Base-by-base conservation (phyloP, 64 coral and sea anemone species). In the Montipora cactus region DNA sequence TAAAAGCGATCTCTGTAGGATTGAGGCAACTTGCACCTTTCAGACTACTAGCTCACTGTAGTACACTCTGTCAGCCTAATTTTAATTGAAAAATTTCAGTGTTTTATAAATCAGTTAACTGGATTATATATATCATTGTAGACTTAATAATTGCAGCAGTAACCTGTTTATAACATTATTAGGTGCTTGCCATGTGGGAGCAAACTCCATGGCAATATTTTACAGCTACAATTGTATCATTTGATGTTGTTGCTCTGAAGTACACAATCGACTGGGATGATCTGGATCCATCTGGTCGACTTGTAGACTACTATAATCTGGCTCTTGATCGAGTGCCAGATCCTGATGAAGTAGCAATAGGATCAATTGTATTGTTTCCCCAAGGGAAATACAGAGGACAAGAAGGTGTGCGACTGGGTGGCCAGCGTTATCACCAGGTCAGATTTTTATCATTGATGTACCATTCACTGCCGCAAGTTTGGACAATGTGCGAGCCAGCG, bases 261-360 rank as follows among this genome's bases (percentile, higher is more conserved):
- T 98, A 95, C 50, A 93, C 86, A 8, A 95, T 98, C 59, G 48
- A 91, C 44, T 98, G 97, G 97, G 97, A 98, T 80, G 97, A 98
- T 14, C 94, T 91, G 23, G 97, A 98, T 72, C 94, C 97, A 12
- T 91, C 97, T 20, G 97, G 97, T 14, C 88, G 97, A 21, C 57
- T 96, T 5, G 57, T 95, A 44, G 91, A 98, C 70, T 98, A 98
- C 75, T 95, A 90, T 71, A 98, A 98, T 67, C 87, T 98, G 66
- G 96, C 96, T 47, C 83, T 98, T n/a, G 94, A 98, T 88, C 87
- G 91, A 79, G 88, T 95, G 3, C 97, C 97, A 20, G 94, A 96
- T 75, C 91, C 80, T 79, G 97, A 98, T 21, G 97, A 98, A 57
- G 52, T 98, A 19, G 97, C 93, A 21, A 49, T 94, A 14, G 97